Base-by-base conservation (phyloP, 2,888 invertebrate genomes). In the Microctonus hyperodae region DNA sequence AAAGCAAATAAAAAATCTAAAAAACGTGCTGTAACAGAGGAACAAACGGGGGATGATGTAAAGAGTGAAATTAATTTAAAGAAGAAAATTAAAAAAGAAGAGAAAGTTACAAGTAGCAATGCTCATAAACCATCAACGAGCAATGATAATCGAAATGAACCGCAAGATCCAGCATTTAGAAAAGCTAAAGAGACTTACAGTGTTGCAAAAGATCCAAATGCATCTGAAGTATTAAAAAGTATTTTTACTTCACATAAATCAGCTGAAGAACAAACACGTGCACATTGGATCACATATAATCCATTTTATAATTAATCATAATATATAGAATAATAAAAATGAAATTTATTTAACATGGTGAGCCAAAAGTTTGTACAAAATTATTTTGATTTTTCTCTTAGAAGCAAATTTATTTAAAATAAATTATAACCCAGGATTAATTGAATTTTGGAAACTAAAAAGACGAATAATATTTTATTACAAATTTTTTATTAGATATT, bases 211-310 rank as follows among this genome's bases (percentile, higher is more conserved):
- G 97, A 98, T 85, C 95, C 96, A 0, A 93, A 92, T 75, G 92
- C 92, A 5, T 92, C 93, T 68, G 92, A 94, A 84, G 96, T 96
- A 0, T 96, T 93, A 81, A 99, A 98, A 84, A 97, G 97, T 1
- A 84, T 99, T 61, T 99, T 99, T 80, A 98, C 97, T 0, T 90
- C 93, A 9, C 96, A 96, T 80, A 89, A 92, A 78, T 91, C 89
- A 64, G 98, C 97, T 65, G 88, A 93, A 76, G 91, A 92, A 62
- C 96, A 98, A 82, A 88, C 90, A 53, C 90, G 93, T 75, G 96
- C 96, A 1, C 97, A 98, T 83, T 99, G 98, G 99, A 91, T 98
- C 64, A 98, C 98, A 0, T 97, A 96, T 79, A 98, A 98, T 87
- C 98, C 98, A 59, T 95, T 95, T 84, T 95, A 95, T 83, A 95